These are phyloP conservation scores for Aurelia sp. DNA, from an alignment of 30 jellyfish, hydroid and myxozoan genomes.

Conservation along the genomic window DNA sequence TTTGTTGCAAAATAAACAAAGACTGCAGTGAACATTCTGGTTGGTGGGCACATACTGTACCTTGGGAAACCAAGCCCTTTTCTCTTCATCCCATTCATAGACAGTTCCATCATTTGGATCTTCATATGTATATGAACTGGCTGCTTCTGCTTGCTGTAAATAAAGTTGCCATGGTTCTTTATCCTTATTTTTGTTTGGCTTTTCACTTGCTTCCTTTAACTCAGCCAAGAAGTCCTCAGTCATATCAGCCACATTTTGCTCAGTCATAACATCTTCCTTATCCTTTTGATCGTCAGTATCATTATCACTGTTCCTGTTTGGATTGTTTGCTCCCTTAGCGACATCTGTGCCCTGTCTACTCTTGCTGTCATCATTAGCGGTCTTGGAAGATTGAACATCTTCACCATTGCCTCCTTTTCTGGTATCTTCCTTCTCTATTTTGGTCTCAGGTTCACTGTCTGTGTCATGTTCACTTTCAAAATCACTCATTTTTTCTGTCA, in stretches of 20 bases:
- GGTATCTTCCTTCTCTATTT: conserved; percentile 37
- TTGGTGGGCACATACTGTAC: conserved; percentile 37
- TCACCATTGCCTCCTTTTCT: conserved; percentile 11
- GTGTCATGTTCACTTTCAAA: conserved; percentile 74
- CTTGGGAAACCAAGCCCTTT: conserved; percentile 99
- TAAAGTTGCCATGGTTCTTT: conserved; percentile 75
- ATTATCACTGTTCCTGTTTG: too few species aligned
- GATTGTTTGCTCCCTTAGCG: not conserved
- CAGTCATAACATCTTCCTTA: conserved; percentile 15
- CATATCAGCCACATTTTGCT: conserved; percentile 9
- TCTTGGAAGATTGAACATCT: not conserved
- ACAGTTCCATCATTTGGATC: conserved; percentile 99
- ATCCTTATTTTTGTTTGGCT: not conserved
- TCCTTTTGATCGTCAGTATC: conserved; percentile 7
- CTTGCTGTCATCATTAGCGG: not conserved
- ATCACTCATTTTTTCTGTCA: conserved; percentile 30
- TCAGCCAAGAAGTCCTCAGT: conserved; percentile 56
- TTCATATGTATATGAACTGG: conserved; percentile 73
- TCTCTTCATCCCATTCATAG: conserved; percentile 96
- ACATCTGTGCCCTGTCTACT: not conserved
- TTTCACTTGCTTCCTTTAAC: conserved; percentile 36
- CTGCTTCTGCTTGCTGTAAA: conserved; percentile 41
- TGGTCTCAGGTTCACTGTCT: conserved; percentile 58
- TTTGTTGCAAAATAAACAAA: too few species aligned
- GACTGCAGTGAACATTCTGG: too few species aligned